Evolutionary conservation across 1,140 invertebrate genomes (phyloP), one percentile per base, ranked within the genome.

Genomic region (Hyposmocoma kahamanoa): DNA sequence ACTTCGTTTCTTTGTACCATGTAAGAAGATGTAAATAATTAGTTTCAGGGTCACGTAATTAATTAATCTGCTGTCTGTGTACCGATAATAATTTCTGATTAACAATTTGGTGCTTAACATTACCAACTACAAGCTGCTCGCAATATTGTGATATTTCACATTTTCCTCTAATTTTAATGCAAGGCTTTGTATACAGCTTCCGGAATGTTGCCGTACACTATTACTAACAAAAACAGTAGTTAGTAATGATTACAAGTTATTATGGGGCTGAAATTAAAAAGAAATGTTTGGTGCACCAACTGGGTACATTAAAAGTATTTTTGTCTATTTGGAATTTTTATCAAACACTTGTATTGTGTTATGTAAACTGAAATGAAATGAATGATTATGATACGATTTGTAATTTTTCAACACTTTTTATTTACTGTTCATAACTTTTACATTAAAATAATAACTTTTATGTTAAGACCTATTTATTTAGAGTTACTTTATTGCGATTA

Each of bases 131-230:
- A 67, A 66, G 20, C 22, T 63, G 66, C 66, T 72, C 62, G 68
- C 68, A 69, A 73, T 63, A 62, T 72, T 72, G 67, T 72, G 67
- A 72, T 72, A 68, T 53, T 69, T 72, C 51, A 65, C 58, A 58
- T 48, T 53, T 76, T 60, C 51, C 53, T 67, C 62, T 70, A 72
- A 70, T 66, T 67, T 69, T 59, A 58, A 59, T 59, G 60, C 78
- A 82, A 77, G 74, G 81, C 81, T 81, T 82, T 84, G 81, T 84
- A 84, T 56, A 84, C 81, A 82, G 81, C 81, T 84, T 79, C 58
- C 78, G 81, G 81, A 84, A 81, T 84, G 81, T 84, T 84, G 67
- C 62, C 67, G 58, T 74, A 65, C 71, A 72, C 67, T 67, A 60
- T 66, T 62, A 80, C 80, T 84, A 84, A 84, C 72, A 71, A 57